Evolutionary conservation across 2,113 vertebrate species (phyloP).

Genomic region (Alaudala cheleensis): DNA sequence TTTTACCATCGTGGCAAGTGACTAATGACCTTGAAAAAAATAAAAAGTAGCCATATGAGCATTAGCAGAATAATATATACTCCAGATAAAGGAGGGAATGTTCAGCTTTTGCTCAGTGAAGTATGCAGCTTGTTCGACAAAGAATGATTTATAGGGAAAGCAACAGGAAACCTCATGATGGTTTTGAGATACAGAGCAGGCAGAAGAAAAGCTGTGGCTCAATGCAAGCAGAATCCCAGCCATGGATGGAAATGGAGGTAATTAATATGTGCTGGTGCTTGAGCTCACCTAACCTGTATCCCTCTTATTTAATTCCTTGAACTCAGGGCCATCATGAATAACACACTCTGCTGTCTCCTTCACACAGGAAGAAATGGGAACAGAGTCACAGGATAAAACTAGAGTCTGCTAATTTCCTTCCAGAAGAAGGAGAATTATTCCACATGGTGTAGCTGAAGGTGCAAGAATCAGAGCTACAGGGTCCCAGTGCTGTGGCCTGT

Average conservation of each 20-base stretch:
- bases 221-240: background rate
- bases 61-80: slow-evolving; percentile 45
- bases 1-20: slow-evolving; percentile 36
- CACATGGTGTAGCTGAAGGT: background rate
- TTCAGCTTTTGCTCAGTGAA: slow-evolving; percentile 25
- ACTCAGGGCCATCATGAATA: background rate
- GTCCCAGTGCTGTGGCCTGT: background rate
- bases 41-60: slow-evolving; percentile 6
- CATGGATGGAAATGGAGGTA: background rate
- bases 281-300: background rate
- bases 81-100: slow-evolving; percentile 42
- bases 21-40: slow-evolving; percentile 54
- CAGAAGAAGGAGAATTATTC: background rate
- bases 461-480: background rate
- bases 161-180: slow-evolving; percentile 4
- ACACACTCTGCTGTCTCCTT: background rate
- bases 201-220: background rate
- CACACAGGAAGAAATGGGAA: background rate
- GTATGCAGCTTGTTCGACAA: slow-evolving; percentile 11
- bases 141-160: slow-evolving; percentile 40
- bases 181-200: background rate
- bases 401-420: background rate
- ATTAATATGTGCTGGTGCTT: background rate
- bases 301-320: background rate
- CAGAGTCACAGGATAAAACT: background rate